Base-by-base conservation (phyloP, 2,888 invertebrate genomes). In the Patella depressa region DNA sequence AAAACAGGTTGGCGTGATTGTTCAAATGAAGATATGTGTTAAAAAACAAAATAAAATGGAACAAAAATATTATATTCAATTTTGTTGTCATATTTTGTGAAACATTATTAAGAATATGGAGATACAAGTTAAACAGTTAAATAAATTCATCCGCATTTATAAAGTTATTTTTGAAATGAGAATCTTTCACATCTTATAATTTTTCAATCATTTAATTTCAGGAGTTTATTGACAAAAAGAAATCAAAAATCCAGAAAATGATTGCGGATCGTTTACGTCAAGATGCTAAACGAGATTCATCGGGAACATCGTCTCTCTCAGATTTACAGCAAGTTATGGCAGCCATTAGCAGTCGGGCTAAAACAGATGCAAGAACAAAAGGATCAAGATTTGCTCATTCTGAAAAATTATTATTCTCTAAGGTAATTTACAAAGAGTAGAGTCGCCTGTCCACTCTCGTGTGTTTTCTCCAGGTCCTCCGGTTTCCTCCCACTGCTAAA, bases 321-420 rank as follows among this genome's bases (percentile, higher is more conserved):
- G 88, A 88, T 79, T 81, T 89, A 19, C 86, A 87, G 72, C 87
- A 88, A 79, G 79, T 88, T 69, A 83, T 88, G n/a, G 82, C 85
- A 71, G 80, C 84, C 11, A 87, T 89, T n/a, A 84, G 86, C 74
- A 85, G 85, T 14, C 81, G 85, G n/a, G 83, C 85, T 14, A 74
- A 80, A 45, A 75, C 78, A 5, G 79, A 79, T n/a, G 74, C 80
- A 34, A 89, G 86, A 83, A 86, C 86, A 4, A 90, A 91, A 80
- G 91, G 90, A 7, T 91, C 91, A 15, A 81, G 91, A 19, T 92
- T 92, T 80, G 88, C 90, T 15, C 91, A 91, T 78, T 86, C 90
- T n/a, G 90, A 91, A 80, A 90, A 91, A 81, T 85, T 91, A 5
- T 89, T 91, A 73, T 91, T 90, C 86, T 88, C 90, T 53, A 87